These are phyloP conservation scores for Eurystomus gularis DNA, from an alignment of 2,113 vertebrate genomes.

Conservation along the genomic window DNA sequence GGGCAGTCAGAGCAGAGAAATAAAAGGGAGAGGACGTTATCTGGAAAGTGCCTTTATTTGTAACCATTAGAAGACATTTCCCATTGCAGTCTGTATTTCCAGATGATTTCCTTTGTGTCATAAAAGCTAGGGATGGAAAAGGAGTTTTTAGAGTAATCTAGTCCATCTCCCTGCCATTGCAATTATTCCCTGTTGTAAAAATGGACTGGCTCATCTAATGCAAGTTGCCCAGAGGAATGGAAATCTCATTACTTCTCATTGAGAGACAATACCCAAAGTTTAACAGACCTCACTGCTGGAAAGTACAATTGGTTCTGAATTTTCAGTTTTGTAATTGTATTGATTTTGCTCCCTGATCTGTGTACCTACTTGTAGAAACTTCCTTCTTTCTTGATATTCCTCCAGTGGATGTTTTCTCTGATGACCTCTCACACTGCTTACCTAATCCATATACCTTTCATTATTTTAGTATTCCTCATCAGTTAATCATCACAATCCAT, in stretches of 20 bases:
- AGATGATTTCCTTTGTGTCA: not conserved
- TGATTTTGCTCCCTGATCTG: not conserved
- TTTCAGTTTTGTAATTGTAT: conserved; percentile 7
- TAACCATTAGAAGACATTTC: conserved; percentile 1
- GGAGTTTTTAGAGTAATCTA: not conserved
- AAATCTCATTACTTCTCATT: not conserved
- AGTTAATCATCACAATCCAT: not conserved
- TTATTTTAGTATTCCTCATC: not conserved
- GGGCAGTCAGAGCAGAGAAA: not conserved
- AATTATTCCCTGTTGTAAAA: conserved; percentile 42
- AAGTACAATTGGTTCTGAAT: not conserved
- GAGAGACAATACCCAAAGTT: not conserved
- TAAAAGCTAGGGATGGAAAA: not conserved
- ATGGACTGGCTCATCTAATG: not conserved
- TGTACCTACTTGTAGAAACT: not conserved
- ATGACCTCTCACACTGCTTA: not conserved
- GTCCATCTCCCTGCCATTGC: not conserved
- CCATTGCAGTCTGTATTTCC: conserved; percentile 1
- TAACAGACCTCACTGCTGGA: not conserved
- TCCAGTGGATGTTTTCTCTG: not conserved
- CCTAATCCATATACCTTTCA: not conserved
- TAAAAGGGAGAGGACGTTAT: not conserved
- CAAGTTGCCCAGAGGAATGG: conserved; percentile 1
- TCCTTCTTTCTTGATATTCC: not conserved
- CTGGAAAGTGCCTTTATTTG: conserved; percentile 7